These are phyloP conservation scores for Lindbergichthys nudifrons DNA, from an alignment of 2,797 vertebrate genomes.

Conservation along the genomic window DNA sequence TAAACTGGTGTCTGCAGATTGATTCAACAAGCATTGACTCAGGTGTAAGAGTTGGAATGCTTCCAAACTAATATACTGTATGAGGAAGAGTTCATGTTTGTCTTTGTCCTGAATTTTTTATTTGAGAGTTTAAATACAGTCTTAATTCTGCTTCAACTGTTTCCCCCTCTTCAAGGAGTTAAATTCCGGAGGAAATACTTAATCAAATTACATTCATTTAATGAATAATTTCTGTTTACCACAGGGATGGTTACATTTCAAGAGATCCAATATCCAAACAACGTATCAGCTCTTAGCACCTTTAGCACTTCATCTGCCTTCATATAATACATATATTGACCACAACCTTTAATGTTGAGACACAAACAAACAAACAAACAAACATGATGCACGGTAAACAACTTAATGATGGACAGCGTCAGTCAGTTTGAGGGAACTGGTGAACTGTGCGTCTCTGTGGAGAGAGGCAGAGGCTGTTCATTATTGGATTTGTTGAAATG, in stretches of 20 bases:
- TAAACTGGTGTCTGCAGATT: not conserved
- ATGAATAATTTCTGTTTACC: conserved; percentile 55
- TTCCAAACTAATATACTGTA: conserved; percentile 4
- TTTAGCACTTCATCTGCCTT: conserved; percentile 19
- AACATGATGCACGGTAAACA: not conserved
- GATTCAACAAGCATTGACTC: not conserved
- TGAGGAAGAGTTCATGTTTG: conserved; percentile 15
- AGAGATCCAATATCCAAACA: conserved; percentile 29
- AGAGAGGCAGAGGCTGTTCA: conserved; percentile 63
- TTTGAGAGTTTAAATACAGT: conserved; percentile 29
- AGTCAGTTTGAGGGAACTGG: conserved; percentile 60
- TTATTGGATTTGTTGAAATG: conserved; percentile 77
- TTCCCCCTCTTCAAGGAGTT: conserved; percentile 34
- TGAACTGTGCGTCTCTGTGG: conserved; percentile 68
- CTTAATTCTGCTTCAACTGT: conserved; percentile 33
- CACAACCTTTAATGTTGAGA: not conserved
- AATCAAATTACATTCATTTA: conserved; percentile 58
- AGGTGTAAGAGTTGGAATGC: not conserved
- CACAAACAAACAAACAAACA: not conserved
- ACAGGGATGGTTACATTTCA: conserved; percentile 58
- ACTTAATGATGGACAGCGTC: conserved; percentile 51
- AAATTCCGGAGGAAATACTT: conserved; percentile 56
- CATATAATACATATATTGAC: conserved; percentile 10
- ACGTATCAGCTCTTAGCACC: conserved; percentile 4
- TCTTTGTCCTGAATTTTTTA: conserved; percentile 39